Evolutionary conservation across 2,888 invertebrate species (phyloP), one percentile per base, ranked within the genome.

Genomic region (Silvanus unidentatus): DNA sequence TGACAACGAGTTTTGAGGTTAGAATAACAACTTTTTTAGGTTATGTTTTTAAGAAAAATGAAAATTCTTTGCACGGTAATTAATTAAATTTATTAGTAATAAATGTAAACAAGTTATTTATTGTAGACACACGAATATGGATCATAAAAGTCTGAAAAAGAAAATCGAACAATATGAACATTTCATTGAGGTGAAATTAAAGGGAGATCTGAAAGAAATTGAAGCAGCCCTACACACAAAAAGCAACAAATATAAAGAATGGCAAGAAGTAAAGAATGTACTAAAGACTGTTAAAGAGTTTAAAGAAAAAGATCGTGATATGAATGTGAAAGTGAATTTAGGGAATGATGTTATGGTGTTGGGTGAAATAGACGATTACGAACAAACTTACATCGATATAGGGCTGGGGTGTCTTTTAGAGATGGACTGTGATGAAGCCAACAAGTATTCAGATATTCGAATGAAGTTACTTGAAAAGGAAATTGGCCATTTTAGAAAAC

Each of bases 401-500:
- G 72, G 72, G 5, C 61, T 70, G 41, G 63, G 65, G 40, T 68
- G 62, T 52, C 52, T 64, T 29, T 56, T 72, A 40, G 64, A 69
- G 55, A 70, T 72, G 71, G 63, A 69, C 41, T 59, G 62, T 45
- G 63, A 64, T 22, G 71, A 72, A 53, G 69, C 70, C 13, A 54
- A 59, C 43, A 70, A 68, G 50, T 72, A 71, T 60, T 57, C 68
- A 3, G 62, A 65, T 51, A 68, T 71, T 44, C 50, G 70, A 43
- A 53, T 68, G 43, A 66, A 57, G 22, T 53, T 65, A 22, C 47
- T 71, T 39, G 59, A 64, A 40, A 65, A 62, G 45, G 67, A 72
- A 57, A 66, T 71, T 43, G 62, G 64, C 6, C 70, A 71, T 53
- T 60, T 62, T 45, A 55, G 68, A 49, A 56, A 68, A 44, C 52